A percentile compares a stretch with the other conserved stretches of the same genome.
Conservation (phyloP, 92 coral and sea anemone genomes). For the Porites rus region DNA sequence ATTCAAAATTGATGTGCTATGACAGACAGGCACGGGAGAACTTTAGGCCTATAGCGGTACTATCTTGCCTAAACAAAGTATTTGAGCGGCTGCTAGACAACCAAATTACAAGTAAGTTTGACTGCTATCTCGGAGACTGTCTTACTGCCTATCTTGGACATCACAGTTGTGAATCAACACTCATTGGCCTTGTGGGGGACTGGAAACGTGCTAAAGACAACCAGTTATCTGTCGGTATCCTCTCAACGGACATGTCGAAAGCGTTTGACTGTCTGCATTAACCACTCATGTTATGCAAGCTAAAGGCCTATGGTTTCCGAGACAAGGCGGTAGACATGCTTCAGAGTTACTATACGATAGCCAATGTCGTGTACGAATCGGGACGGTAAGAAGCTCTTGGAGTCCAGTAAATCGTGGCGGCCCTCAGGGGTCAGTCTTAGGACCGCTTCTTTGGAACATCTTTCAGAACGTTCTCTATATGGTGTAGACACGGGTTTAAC, state of each 20-base stretch:
- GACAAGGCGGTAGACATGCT: not conserved
- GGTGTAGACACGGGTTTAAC: not conserved
- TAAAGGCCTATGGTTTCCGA: not conserved
- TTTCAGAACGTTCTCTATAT: too few relatives aligned
- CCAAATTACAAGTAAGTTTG: conserved; percentile 24
- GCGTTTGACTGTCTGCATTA: not conserved
- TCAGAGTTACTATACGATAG: not conserved
- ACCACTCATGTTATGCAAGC: conserved; percentile 33
- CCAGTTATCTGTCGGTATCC: too few relatives aligned
- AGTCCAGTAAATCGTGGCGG: not conserved
- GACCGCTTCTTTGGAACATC: not conserved
- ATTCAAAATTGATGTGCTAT: too few relatives aligned
- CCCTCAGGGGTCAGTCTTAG: not conserved
- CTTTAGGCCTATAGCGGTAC: conserved; percentile 50
- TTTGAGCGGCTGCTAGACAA: conserved; percentile 49
- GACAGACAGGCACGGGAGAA: conserved; percentile 25
- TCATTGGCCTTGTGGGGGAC: conserved; percentile 45
- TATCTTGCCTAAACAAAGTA: not conserved
- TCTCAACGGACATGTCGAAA: conserved; percentile 5
- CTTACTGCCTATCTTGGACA: conserved; percentile 40
- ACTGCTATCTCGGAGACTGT: conserved; percentile 36
- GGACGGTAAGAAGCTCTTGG: not conserved
- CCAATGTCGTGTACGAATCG: not conserved
- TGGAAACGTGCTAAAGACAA: conserved; percentile 38
- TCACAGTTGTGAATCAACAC: conserved; percentile 48